Evolutionary conservation across 2,888 invertebrate genomes (phyloP), one percentile per base, ranked within the genome.

Genomic region (Drosophila kuntzei): DNA sequence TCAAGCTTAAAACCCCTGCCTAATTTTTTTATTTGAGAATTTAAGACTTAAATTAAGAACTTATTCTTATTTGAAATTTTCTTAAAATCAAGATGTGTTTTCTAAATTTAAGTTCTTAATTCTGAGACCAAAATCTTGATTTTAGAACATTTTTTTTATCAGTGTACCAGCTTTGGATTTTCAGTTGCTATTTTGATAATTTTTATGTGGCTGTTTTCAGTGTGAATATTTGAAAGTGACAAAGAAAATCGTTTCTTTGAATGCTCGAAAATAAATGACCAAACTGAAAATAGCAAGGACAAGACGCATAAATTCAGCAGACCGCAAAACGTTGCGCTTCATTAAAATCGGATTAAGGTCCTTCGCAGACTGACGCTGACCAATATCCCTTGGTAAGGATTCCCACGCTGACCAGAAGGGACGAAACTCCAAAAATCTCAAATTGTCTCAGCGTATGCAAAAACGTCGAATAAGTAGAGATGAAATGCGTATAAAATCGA

Each of bases 331-430:
- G 90, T 87, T 85, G 87, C 89, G 91, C 91, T 91, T 91, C 91
- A 91, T 91, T 91, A 91, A 91, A 92, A 92, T 90, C 90, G 90
- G 91, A 91, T 91, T 92, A 91, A 84, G 78, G 80, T 72, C 71
- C 71, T 47, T 64, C 37, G 59, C 58, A 65, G 67, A 68, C 80
- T 72, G 80, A 49, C 75, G 79, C 70, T 79, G 76, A 76, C 82
- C 75, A 76, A 67, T 71, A 64, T 65, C 71, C 82, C 74, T 64
- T 57, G 29, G 46, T 71, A 68, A 44, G 44, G 57, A 25, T 90
- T 90, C 91, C 89, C 90, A 90, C 90, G 90, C 83, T 90, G 89
- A 75, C 84, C 87, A 72, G 27, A 55, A 66, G 47, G 51, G 60
- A 65, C 54, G 50, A 46, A 44, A 55, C 58, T 51, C 59, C 60